Percentiles rank a stretch among this genome's conserved stretches.
These are phyloP conservation scores for Chlorops oryzae DNA, from an alignment of 1,140 invertebrate genomes.

Conservation along the genomic window DNA sequence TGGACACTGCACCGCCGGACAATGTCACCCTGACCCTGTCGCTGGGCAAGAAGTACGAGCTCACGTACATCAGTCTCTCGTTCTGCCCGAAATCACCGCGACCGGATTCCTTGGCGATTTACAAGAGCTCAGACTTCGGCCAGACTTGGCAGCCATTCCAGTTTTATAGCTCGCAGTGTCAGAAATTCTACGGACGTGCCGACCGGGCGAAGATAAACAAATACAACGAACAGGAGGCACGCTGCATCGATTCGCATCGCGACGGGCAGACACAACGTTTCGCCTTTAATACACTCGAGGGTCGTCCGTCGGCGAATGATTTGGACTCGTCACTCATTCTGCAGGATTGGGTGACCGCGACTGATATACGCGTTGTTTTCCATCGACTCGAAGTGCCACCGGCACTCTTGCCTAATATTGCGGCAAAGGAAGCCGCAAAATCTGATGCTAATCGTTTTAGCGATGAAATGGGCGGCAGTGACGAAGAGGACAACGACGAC, in stretches of 20 bases:
- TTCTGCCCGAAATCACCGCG: slow-evolving; percentile 85
- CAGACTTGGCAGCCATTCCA: slow-evolving; percentile 94
- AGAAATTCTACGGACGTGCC: slow-evolving; percentile 76
- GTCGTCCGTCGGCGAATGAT: slow-evolving; percentile 86
- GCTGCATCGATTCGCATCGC: slow-evolving; percentile 82
- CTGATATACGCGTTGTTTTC: slow-evolving; percentile 91
- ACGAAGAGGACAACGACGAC: slow-evolving; percentile 26
- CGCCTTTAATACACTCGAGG: slow-evolving; percentile 94
- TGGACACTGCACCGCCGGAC: slow-evolving; percentile 68
- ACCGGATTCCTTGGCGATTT: slow-evolving; percentile 94
- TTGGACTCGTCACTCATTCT: slow-evolving; percentile 94
- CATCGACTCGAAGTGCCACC: slow-evolving; percentile 71
- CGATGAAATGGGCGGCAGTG: slow-evolving; percentile 36
- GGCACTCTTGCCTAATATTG: slow-evolving; percentile 28
- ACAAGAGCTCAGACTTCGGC: slow-evolving; percentile 92
- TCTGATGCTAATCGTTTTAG: slow-evolving; percentile 44
- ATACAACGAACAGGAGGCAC: slow-evolving; percentile 89
- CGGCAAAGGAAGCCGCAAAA: slow-evolving; percentile 35
- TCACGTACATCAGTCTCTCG: slow-evolving; percentile 94
- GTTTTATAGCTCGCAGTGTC: slow-evolving; percentile 89
- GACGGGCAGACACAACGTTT: slow-evolving; percentile 65
- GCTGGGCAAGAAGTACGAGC: slow-evolving; percentile 94
- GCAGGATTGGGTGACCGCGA: slow-evolving; percentile 98
- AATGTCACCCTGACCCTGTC: slow-evolving; percentile 89
- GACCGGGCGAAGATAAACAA: slow-evolving; percentile 81